Evolutionary conservation across 2,797 vertebrate genomes (phyloP), one percentile per base, ranked within the genome.

Genomic region (Pipistrellus nathusii): DNA sequence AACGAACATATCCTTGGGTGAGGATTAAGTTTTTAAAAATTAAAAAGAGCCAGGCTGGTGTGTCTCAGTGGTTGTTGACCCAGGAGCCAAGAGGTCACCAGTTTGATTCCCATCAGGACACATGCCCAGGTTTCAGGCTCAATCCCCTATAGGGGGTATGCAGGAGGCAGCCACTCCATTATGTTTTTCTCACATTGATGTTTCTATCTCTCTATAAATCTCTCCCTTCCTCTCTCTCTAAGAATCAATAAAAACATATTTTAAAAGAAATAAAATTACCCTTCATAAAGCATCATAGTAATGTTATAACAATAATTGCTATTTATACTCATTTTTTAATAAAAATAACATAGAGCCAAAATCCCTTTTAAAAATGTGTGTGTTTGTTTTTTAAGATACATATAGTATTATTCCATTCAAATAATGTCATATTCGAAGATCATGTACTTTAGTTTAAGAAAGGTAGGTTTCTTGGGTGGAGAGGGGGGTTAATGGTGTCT

Each of bases 241-340:
- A 30, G 30, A 30, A 62, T 62, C 12, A 30, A 62, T 62, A 62
- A 62, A 62, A 62, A 62, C 12, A 27, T 30, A 62, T 62, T 62
- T 62, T 62, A 62, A 30, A 62, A 73, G 44, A 83, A 85, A 91
- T 76, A 4, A 30, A 35, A 89, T 81, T 35, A 55, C 13, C 32
- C 46, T 77, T 59, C 64, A 3, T 5, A 11, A 83, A 25, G 38
- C 66, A 66, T 57, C 38, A 51, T 59, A 57, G 23, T 53, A 57
- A 25, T 69, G 51, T 72, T 51, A 81, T 32, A 66, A 20, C 17
- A 35, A 32, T 8, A 35, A 90, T 84, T 46, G 64, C 12, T 44
- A 64, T 55, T 62, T 82, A 88, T 11, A 90, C 32, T 48, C 51
- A 11, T 53, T 59, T 89, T 89, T 91, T n/a, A 96, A 96, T 93